Percentiles rank a stretch among this genome's conserved stretches.
Evolutionary conservation across 2,797 vertebrate genomes (phyloP).

Genomic region (Amazona ochrocephala): DNA sequence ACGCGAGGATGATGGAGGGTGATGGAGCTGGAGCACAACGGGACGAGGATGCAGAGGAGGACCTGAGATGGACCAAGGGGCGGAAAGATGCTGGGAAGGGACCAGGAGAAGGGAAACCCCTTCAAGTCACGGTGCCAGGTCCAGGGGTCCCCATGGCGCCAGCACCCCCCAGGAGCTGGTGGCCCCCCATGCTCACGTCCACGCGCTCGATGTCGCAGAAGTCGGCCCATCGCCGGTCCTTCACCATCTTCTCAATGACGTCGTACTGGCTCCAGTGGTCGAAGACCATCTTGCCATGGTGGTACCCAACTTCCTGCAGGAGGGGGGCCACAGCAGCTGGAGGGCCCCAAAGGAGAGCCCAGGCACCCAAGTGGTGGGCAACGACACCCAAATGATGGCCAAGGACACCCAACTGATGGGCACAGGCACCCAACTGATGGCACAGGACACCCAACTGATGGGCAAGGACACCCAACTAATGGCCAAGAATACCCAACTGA

Average conservation of each 20-base stretch:
- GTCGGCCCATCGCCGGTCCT: conserved; percentile 88
- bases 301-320: conserved; percentile 89
- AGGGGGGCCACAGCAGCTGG: rapidly evolving
- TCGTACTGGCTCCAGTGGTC: conserved; percentile 90
- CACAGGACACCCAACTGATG: too few species aligned
- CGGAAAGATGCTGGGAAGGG: neutral
- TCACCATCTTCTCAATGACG: conserved; percentile 93
- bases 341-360: neutral
- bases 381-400: too few species aligned
- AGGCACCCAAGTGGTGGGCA: neutral
- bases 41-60: neutral
- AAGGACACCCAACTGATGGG: too few species aligned
- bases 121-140: neutral
- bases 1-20: too few species aligned
- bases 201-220: conserved; percentile 89
- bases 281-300: conserved; percentile 91
- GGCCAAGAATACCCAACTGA: too few species aligned
- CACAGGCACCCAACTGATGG: too few species aligned
- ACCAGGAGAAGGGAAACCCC: neutral
- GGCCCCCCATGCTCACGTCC: conserved; percentile 47
- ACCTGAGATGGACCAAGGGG: neutral
- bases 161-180: neutral
- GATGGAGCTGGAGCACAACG: neutral
- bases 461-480: too few species aligned
- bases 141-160: neutral